Percentiles rank a stretch among this genome's conserved stretches.
These are phyloP conservation scores for Hydrozoanthus gracilis DNA, from an alignment of 92 coral and sea anemone species.

Conservation along the genomic window DNA sequence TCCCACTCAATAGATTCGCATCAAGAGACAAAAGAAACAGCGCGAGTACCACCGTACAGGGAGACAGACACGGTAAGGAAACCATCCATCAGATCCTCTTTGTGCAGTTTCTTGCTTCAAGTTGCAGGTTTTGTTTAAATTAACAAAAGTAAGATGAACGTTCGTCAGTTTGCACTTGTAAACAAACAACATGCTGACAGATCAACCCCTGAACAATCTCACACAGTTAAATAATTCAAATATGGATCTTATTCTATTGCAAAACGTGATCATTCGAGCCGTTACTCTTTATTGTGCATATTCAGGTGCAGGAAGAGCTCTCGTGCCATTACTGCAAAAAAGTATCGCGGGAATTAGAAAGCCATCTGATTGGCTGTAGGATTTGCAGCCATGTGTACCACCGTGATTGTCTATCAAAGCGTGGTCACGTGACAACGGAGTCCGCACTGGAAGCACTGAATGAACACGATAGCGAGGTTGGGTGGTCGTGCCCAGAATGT, in stretches of 20 bases:
- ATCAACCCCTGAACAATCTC: too few relatives aligned
- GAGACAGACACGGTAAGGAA: background rate
- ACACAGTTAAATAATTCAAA: too few relatives aligned
- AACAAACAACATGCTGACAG: background rate
- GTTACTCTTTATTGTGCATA: background rate
- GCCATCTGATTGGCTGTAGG: slow-evolving; percentile 43
- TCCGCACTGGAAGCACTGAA: slow-evolving; percentile 38
- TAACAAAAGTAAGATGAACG: too few relatives aligned
- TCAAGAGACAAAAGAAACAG: background rate
- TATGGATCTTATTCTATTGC: too few relatives aligned
- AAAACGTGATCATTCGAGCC: background rate
- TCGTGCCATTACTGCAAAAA: slow-evolving; percentile 54
- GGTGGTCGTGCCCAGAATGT: slow-evolving; percentile 70
- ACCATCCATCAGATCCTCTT: background rate
- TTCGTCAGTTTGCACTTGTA: too few relatives aligned
- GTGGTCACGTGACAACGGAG: slow-evolving; percentile 57
- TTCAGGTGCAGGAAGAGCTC: background rate
- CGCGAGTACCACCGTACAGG: background rate
- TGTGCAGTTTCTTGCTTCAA: background rate
- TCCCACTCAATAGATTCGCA: background rate
- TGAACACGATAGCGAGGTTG: slow-evolving; percentile 49
- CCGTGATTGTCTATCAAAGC: slow-evolving; percentile 58
- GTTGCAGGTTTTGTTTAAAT: background rate
- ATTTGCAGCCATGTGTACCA: slow-evolving; percentile 64
- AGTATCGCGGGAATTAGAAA: background rate